Evolutionary conservation across 2,797 vertebrate genomes (phyloP).

Genomic region (Syngnathus rostellatus): DNA sequence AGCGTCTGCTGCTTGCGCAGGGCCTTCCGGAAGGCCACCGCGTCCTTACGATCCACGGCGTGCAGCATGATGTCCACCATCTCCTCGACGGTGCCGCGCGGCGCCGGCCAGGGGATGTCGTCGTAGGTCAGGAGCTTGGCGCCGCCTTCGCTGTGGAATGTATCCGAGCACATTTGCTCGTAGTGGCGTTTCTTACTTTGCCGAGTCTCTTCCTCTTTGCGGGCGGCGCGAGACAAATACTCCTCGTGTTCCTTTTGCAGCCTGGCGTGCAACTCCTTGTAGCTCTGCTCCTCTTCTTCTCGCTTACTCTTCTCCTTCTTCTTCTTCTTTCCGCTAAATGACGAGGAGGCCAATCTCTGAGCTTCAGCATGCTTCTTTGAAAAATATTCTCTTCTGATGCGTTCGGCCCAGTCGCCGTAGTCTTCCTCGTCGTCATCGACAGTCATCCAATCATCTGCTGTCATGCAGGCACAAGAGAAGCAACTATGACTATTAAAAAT

Average conservation of each 20-base stretch:
- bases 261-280: slow-evolving; percentile 43
- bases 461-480: slow-evolving; percentile 4
- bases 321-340: slow-evolving; percentile 21
- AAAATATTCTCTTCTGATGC: slow-evolving; percentile 71
- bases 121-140: slow-evolving; percentile 62
- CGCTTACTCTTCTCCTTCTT: slow-evolving; percentile 15
- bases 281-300: slow-evolving; percentile 30
- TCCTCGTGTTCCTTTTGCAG: slow-evolving; percentile 70
- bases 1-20: slow-evolving; percentile 74
- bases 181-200: slow-evolving; percentile 62
- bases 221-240: slow-evolving; percentile 65
- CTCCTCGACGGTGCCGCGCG: slow-evolving; percentile 68
- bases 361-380: slow-evolving; percentile 58
- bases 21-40: slow-evolving; percentile 63
- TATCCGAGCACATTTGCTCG: slow-evolving; percentile 58
- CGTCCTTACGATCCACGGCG: slow-evolving; percentile 65
- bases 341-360: slow-evolving; percentile 40
- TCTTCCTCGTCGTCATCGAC: slow-evolving; percentile 65
- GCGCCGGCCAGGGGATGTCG: slow-evolving; percentile 82
- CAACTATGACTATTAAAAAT: neutral
- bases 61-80: slow-evolving; percentile 78
- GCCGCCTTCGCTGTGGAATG: slow-evolving; percentile 32
- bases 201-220: slow-evolving; percentile 70
- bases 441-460: slow-evolving; percentile 68
- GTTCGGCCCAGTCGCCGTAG: slow-evolving; percentile 73